Conservation (phyloP, 2,113 vertebrate species). For the Cyanocitta stelleri region DNA sequence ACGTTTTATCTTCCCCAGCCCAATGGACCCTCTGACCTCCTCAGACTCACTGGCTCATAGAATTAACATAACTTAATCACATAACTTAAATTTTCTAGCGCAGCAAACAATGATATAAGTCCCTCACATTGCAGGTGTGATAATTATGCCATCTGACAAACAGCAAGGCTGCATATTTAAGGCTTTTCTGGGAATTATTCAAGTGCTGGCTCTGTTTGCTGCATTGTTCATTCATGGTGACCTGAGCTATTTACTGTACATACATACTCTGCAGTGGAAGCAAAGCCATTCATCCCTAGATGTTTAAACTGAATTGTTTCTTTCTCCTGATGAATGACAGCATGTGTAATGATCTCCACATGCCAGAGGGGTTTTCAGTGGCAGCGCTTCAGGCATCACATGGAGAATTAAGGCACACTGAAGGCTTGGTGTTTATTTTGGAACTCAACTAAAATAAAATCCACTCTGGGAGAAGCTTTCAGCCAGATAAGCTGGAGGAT, state of each 20-base stretch:
- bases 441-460: constrained; percentile 23
- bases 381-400: neutral
- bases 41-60: neutral
- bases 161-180: neutral
- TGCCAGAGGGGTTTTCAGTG: neutral
- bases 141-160: neutral
- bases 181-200: neutral
- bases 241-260: neutral
- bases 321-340: constrained; percentile 5
- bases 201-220: neutral
- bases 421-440: constrained; percentile 24
- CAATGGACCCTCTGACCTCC: neutral
- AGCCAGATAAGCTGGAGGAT: constrained; percentile 42
- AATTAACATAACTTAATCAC: no score
- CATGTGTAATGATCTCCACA: neutral
- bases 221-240: neutral
- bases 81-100: neutral
- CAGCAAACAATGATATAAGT: neutral
- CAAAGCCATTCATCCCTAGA: neutral
- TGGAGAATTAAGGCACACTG: neutral
- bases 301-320: neutral
- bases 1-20: neutral
- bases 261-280: neutral
- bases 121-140: neutral
- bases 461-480: constrained; percentile 24